Evolutionary conservation across 1,140 invertebrate genomes (phyloP).

Genomic region (Sminthurides bifidus): DNA sequence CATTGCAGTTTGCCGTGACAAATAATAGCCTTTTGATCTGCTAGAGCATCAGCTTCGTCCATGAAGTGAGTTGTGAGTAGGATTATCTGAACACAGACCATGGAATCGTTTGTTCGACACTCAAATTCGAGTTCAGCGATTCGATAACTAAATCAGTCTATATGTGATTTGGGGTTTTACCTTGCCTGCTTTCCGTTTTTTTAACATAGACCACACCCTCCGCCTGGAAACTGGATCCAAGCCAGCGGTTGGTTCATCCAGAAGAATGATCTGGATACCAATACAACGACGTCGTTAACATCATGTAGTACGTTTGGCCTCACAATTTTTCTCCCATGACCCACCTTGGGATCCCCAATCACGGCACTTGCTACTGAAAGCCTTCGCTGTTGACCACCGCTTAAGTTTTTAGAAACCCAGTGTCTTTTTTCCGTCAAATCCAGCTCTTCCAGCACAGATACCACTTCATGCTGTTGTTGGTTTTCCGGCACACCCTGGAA

Average conservation of each 20-base stretch:
- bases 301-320: not conserved
- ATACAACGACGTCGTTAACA: not conserved
- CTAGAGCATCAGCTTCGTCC: constrained; percentile 49
- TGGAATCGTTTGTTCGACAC: constrained; percentile 30
- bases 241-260: constrained; percentile 77
- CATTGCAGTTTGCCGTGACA: constrained; percentile 44
- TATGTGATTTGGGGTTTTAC: too few species aligned
- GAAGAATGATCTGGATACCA: constrained; percentile 55
- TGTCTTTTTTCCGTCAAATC: too few species aligned
- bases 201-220: constrained; percentile 68
- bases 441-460: too few species aligned
- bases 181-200: constrained; percentile 57
- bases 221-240: constrained; percentile 73
- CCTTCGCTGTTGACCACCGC: too few species aligned
- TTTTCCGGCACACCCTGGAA: too few species aligned
- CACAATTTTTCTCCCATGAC: not conserved
- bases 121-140: not conserved
- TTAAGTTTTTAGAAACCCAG: too few species aligned
- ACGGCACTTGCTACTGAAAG: constrained; percentile 46
- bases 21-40: constrained; percentile 49
- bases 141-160: not conserved
- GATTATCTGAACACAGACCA: constrained; percentile 41
- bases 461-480: too few species aligned
- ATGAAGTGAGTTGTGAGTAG: constrained; percentile 49
- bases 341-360: constrained; percentile 64